Evolutionary conservation across 2,888 invertebrate genomes (phyloP), one percentile per base, ranked within the genome.

Genomic region (Tineola bisselliella): DNA sequence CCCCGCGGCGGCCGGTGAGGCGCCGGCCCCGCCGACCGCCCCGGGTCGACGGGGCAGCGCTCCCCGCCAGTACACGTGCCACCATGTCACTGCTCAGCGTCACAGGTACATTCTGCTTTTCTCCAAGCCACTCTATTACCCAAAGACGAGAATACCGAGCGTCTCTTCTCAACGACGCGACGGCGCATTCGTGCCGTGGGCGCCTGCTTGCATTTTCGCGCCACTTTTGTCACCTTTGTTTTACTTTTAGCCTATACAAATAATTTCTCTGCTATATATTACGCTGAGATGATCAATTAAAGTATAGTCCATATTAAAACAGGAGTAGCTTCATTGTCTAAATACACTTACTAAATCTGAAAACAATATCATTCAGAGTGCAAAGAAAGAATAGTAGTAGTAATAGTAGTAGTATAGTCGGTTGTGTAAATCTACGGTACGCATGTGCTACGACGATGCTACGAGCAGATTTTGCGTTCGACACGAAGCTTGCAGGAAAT

Each of bases 51-150:
- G 86, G 84, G 84, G 81, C 81, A 78, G 77, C 76, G 60, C 61
- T 70, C 66, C 68, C 66, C 71, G 79, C 76, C 72, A 76, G 73
- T 71, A 70, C 76, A 59, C 57, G 77, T 74, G 81, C 77, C 84
- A 84, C 70, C 84, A 88, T 88, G 87, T 87, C 87, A 77, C 83
- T 88, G 76, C 87, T 88, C 79, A 88, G 87, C 87, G 87, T 88
- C 77, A 88, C 87, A 87, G 87, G 87, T 87, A 62, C 38, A 38
- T 38, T 38, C 25, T 25, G 38, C n/a, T 38, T 38, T 38, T 38
- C 38, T 38, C n/a, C n/a, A 38, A 12, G 38, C 10, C 38, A 38
- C n/a, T 3, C 10, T 10, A 38, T 4, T 38, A 38, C 10, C n/a
- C 38, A 38, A 10, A 38, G 38, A 25, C 4, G 6, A 25, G 25